Percentiles rank a stretch among this genome's conserved stretches.
Evolutionary conservation across 2,888 invertebrate genomes (phyloP).

Genomic region (Apamea anceps): DNA sequence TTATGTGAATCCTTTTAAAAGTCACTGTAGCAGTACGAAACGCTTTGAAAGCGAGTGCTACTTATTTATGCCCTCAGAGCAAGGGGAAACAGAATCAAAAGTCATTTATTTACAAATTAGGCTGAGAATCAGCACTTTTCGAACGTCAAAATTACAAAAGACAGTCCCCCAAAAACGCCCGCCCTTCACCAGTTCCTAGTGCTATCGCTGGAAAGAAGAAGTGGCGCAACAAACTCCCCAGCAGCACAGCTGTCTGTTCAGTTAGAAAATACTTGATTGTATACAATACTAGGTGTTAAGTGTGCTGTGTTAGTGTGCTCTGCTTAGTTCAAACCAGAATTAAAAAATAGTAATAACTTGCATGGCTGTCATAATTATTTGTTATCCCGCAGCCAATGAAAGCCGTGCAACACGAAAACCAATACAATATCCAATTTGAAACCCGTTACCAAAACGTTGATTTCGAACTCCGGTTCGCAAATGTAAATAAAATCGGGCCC

Average conservation of each 20-base stretch:
- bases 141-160: too few relatives aligned
- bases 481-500: slow-evolving; percentile 47
- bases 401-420: neutral
- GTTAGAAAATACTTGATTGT: too few relatives aligned
- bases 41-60: neutral
- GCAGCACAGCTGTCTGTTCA: too few relatives aligned
- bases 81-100: neutral
- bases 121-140: too few relatives aligned
- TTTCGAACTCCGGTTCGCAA: slow-evolving; percentile 31
- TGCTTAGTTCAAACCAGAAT: neutral
- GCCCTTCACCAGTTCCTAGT: too few relatives aligned
- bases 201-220: too few relatives aligned
- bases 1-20: too few relatives aligned
- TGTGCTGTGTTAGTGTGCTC: too few relatives aligned
- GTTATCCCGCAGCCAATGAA: neutral
- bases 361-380: neutral
- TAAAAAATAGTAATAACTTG: neutral
- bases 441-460: slow-evolving; percentile 22
- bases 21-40: neutral
- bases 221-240: too few relatives aligned
- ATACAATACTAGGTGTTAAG: too few relatives aligned
- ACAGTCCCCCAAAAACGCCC: too few relatives aligned
- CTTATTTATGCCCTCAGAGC: neutral
- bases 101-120: too few relatives aligned
- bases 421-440: slow-evolving; percentile 25